Percentiles rank a stretch among this genome's conserved stretches.
phyloP scores from a whole-genome alignment of 2,888 invertebrate species.

The Lasioglossum figueresi region DNA sequence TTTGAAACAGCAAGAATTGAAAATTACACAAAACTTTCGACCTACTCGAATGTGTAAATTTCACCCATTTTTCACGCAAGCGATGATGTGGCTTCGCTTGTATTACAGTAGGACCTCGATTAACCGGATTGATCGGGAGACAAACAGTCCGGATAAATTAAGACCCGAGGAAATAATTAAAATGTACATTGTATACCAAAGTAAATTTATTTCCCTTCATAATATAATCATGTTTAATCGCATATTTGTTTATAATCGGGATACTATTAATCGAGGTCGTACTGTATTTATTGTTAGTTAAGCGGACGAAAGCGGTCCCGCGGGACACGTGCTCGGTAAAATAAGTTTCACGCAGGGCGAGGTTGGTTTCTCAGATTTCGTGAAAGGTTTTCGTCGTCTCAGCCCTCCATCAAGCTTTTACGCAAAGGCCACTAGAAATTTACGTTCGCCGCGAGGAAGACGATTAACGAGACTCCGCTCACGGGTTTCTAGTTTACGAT shows the following conservation, averaged over 20 bases:
- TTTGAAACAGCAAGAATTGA: background rate
- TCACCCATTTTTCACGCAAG: too few species aligned
- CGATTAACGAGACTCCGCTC: conserved; percentile 8
- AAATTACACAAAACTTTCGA: background rate
- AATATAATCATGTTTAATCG: too few species aligned
- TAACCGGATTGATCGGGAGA: too few species aligned
- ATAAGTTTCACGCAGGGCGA: conserved; percentile 26
- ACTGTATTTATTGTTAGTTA: background rate
- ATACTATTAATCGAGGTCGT: too few species aligned
- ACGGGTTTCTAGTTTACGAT: background rate
- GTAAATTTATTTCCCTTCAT: too few species aligned
- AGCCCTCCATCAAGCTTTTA: conserved; percentile 34
- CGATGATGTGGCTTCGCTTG: background rate
- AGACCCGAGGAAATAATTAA: too few species aligned
- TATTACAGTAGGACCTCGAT: too few species aligned
- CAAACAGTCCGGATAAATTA: too few species aligned
- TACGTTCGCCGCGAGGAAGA: background rate
- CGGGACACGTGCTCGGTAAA: conserved; percentile 11
- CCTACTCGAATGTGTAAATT: background rate
- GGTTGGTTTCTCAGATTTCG: background rate
- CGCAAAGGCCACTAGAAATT: conserved; percentile 22
- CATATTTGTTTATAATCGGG: too few species aligned
- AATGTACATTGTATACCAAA: too few species aligned
- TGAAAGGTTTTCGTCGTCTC: conserved; percentile 32
- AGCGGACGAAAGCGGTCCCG: conserved; percentile 5